Base-by-base conservation (phyloP, 2,888 invertebrate genomes). In the Frankliniella fusca region DNA sequence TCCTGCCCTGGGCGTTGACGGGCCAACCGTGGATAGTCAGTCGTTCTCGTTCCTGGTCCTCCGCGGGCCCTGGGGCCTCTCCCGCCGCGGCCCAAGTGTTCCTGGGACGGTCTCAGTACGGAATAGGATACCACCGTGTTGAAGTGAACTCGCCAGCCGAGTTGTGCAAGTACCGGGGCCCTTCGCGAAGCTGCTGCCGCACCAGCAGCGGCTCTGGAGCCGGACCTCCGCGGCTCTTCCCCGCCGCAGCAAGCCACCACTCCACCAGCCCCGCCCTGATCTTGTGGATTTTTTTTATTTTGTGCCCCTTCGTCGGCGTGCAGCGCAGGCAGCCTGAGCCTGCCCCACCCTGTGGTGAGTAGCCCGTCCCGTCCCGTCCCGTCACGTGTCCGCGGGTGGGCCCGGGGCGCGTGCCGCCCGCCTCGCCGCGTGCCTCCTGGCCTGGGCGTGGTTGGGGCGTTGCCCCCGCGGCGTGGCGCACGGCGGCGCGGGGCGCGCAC, bases 271-370 rank as follows among this genome's bases (percentile, higher is more conserved):
- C 38, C 38, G 38, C 38, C 38, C 38, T 38, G 61, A 76, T 12
- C n/a, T 76, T 76, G 54, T 76, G 70, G 70, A 76, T 76, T 76
- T 76, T 76, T 76, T 76, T 76, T 27, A 27, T 27, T 23, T 27
- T 23, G 27, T 27, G 70, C n/a, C n/a, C 23, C 70, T 23, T 70
- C 70, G 9, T n/a, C 9, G n/a, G 9, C 1, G 23, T 70, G n/a
- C 70, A 8, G n/a, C 20, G 9, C 65, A 9, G 18, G 10, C 65
- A 1, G 11, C 65, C 65, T 65, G 2, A 23, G 8, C 70, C 70
- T 8, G 23, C 61, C 11, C 70, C 23, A 5, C 70, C 27, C 10
- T 1, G 70, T 23, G 23, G 23, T 23, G 38, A 38, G 38, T 38
- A 38, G 38, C 38, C 2, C 38, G 8, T 18, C 18, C 1, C 54